phyloP scores from a whole-genome alignment of 2,113 vertebrate genomes.

The Zeus faber region DNA sequence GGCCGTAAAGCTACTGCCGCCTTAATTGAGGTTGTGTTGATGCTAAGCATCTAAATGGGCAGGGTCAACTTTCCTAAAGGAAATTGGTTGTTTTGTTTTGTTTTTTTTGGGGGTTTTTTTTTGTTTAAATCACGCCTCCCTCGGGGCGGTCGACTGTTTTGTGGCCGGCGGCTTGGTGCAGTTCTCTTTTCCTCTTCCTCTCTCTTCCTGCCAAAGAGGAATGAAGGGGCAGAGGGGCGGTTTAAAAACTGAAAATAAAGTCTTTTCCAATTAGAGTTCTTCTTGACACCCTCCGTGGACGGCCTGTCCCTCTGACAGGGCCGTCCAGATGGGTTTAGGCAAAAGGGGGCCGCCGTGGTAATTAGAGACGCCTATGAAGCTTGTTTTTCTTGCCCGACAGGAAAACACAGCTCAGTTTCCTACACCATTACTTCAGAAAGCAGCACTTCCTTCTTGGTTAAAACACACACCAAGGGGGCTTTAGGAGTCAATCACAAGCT shows the following conservation, averaged over 20 bases:
- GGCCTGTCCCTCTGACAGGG: conserved; percentile 22
- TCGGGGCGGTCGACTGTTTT: conserved; percentile 20
- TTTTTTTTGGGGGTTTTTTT: neutral
- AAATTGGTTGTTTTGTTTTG: conserved; percentile 55
- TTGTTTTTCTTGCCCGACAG: conserved; percentile 29
- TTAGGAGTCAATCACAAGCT: conserved; percentile 33
- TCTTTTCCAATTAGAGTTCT: conserved; percentile 31
- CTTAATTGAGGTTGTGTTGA: conserved; percentile 53
- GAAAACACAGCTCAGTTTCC: conserved; percentile 22
- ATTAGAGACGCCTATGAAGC: conserved; percentile 11
- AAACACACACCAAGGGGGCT: conserved; percentile 15
- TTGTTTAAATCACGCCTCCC: conserved; percentile 35
- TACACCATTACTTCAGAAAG: conserved; percentile 18
- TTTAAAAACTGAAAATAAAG: too few species aligned
- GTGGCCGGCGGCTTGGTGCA: conserved; percentile 14
- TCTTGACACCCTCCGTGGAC: conserved; percentile 36
- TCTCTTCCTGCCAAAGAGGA: too few species aligned
- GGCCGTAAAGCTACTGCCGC: conserved; percentile 54
- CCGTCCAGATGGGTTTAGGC: conserved; percentile 31
- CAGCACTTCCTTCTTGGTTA: conserved; percentile 11
- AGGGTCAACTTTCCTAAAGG: conserved; percentile 51
- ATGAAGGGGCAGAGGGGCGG: too few species aligned
- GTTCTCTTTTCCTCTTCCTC: conserved; percentile 13
- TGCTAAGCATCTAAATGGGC: conserved; percentile 49
- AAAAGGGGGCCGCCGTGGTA: conserved; percentile 6